Base-by-base conservation (phyloP, 2,888 invertebrate species). In the Steinernema hermaphroditum region DNA sequence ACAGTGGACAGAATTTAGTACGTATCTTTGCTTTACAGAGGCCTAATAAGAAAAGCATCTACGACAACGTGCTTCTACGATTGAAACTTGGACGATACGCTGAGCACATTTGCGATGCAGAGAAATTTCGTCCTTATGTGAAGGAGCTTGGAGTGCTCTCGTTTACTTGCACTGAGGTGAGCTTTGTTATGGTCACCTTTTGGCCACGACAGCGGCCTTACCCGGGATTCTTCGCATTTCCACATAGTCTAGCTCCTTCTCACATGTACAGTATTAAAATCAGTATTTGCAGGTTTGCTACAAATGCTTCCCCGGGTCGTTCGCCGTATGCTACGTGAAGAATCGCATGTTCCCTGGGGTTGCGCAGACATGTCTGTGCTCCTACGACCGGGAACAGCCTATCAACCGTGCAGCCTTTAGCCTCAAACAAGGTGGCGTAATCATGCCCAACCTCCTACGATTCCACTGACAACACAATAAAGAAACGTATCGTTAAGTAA, bases 331-430 rank as follows among this genome's bases (percentile, higher is more conserved):
- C 73, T 75, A 74, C 50, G 41, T 68, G 19, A 34, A 46, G 41
- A 74, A 74, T 49, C 69, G 68, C n/a, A 57, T 37, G 34, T 74
- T 74, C 37, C 74, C 74, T 12, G 74, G 74, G 19, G 62, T 74
- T 6, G 74, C 72, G 16, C 74, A 74, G 37, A 75, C 74, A 24
- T 74, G 74, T 32, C 44, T 74, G 41, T 74, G 74, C 74, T 75
- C 74, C 32, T 74, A 74, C 74, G 69, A 74, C 68, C 22, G n/a
- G n/a, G 73, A 74, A 14, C 32, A 68, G 34, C 74, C 74, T 2
- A 57, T 74, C 12, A 50, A 68, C 41, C 69, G 74, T 12, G 74
- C 74, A 2, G 74, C 72, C 4, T 57, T 73, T n/a, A 72, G 72
- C 27, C 70, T 73, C 14, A 73, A 73, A 72, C 72, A 73, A 24